Base-by-base conservation (phyloP, 2,113 vertebrate species). In the Myrmecophaga tridactyla region DNA sequence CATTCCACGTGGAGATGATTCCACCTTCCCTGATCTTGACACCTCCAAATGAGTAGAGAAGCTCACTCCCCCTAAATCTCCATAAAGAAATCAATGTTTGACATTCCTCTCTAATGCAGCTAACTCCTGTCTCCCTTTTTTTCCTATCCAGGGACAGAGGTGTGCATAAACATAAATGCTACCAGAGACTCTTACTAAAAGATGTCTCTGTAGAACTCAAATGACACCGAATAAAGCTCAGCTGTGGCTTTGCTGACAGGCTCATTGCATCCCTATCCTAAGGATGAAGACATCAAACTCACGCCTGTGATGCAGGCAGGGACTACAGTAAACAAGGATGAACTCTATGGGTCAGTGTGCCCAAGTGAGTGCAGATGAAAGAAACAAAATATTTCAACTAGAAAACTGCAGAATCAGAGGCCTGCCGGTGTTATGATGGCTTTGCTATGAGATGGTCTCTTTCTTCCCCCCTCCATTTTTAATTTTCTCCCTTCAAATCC, bases 401-500 rank as follows among this genome's bases (percentile, higher is more conserved):
- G 69, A 94, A 82, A 96, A 43, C 93, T 85, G 93, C 72, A 67
- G 94, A 88, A 69, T 92, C 83, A 36, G 89, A n/a, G 65, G 92
- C 92, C 67, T 0, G 75, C 53, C 60, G 63, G 27, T n/a, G 25
- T 20, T 1, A n/a, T n/a, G 58, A 17, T 3, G 27, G 67, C 70
- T 81, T 70, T 70, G 75, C 27, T 41, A 12, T 62, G 46, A 77
- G 43, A 63, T 6, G 7, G 13, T 58, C 23, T 41, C 67, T 53
- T 25, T 34, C 41, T 5, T 1, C 3, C 2, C 7, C 21, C 51
- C 86, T 87, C 88, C 95, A 89, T 94, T 94, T 97, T 86, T 85
- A 87, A 96, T 96, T 97, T 97, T 96, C 96, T 95, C 39, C 92
- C 92, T 97, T 98, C 96, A 95, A 78, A 84, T 96, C 89, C 93